phyloP scores from a whole-genome alignment of 2,797 vertebrate species.

The Vultur gryphus region DNA sequence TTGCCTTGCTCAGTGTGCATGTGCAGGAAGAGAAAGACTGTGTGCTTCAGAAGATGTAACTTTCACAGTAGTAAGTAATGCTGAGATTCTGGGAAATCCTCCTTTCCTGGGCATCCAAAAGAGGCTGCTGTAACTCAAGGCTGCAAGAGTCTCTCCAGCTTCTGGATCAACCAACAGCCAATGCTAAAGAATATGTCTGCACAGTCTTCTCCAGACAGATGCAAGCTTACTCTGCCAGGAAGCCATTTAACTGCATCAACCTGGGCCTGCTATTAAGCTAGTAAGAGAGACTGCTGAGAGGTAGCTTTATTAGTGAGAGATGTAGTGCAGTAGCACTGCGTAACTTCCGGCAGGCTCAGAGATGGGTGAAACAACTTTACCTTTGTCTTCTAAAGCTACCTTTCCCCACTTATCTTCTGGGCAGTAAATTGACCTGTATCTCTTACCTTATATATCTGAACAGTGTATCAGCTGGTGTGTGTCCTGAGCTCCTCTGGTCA shows the following conservation, averaged over 20 bases:
- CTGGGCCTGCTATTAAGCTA: background rate
- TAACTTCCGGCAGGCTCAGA: background rate
- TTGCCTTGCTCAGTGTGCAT: background rate
- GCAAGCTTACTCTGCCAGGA: background rate
- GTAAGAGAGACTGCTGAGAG: background rate
- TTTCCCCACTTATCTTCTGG: background rate
- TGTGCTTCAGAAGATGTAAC: background rate
- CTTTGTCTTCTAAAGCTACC: background rate
- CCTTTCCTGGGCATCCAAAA: background rate
- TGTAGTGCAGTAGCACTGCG: background rate
- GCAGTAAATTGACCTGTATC: background rate
- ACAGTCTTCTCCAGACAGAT: background rate
- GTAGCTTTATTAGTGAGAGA: background rate
- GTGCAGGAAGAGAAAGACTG: background rate
- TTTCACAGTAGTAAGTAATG: background rate
- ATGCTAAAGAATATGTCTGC: background rate
- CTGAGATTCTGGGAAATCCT: background rate
- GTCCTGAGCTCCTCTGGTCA: background rate
- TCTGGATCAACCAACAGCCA: background rate
- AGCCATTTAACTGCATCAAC: background rate
- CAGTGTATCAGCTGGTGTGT: background rate
- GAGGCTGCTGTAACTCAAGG: background rate
- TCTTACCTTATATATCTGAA: background rate
- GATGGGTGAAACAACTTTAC: background rate
- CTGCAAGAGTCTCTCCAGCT: background rate